A percentile compares a stretch with the other conserved stretches of the same genome.
Conservation (phyloP, 2,113 vertebrate genomes). For the Limnothrissa miodon region DNA sequence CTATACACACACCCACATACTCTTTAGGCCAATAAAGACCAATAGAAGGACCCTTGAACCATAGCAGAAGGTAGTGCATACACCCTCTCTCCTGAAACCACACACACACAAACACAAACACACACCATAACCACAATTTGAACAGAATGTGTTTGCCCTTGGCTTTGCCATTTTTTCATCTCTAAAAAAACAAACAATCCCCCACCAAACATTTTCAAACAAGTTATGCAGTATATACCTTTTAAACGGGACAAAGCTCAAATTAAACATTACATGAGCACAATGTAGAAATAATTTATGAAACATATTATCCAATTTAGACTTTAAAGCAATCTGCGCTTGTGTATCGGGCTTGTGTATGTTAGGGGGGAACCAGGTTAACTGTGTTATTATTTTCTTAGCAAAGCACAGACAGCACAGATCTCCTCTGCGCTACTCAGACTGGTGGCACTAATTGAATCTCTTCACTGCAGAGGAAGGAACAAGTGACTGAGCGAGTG, state of each 20-base stretch:
- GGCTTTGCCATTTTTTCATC: neutral
- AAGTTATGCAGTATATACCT: neutral
- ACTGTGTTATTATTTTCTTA: too few species aligned
- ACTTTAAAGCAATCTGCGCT: neutral
- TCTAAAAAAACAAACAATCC: neutral
- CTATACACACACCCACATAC: neutral
- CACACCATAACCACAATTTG: too few species aligned
- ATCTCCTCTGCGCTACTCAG: neutral
- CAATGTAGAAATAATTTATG: too few species aligned
- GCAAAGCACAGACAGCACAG: neutral
- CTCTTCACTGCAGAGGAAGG: neutral
- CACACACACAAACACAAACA: too few species aligned
- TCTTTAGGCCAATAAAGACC: neutral
- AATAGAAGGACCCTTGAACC: neutral
- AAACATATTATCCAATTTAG: too few species aligned
- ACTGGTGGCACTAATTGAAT: neutral
- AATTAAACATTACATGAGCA: too few species aligned
- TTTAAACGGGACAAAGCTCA: neutral
- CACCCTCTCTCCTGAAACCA: too few species aligned
- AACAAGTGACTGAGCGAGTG: neutral
- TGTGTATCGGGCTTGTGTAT: too few species aligned
- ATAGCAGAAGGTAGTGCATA: neutral
- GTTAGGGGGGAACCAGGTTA: too few species aligned
- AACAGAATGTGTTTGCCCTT: neutral
- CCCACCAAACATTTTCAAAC: neutral